Conservation (phyloP, 2,888 invertebrate genomes). For the Sinopyrophorus schimmeli region DNA sequence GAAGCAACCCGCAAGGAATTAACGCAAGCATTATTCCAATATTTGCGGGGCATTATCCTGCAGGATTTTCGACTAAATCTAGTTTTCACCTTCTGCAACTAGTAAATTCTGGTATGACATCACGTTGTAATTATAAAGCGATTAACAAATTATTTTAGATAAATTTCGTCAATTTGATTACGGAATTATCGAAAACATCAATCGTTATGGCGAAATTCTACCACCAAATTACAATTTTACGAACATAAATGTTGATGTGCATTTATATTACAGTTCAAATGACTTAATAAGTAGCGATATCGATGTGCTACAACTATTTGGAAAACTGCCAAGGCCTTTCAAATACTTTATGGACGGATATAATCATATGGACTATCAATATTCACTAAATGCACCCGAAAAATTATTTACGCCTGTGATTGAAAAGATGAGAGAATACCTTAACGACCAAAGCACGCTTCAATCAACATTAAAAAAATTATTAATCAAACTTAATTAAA, state of each 20-base stretch:
- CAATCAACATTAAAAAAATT: too few relatives aligned
- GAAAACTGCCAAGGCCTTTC: constrained; percentile 57
- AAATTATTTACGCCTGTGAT: constrained; percentile 36
- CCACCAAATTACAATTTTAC: constrained; percentile 53
- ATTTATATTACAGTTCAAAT: constrained; percentile 54
- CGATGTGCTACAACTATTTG: constrained; percentile 55
- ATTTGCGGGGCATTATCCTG: constrained; percentile 36
- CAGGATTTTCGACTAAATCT: constrained; percentile 36
- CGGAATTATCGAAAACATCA: constrained; percentile 48
- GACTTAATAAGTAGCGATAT: constrained; percentile 56
- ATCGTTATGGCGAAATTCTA: constrained; percentile 40
- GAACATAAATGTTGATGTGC: constrained; percentile 51
- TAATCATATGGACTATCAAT: constrained; percentile 65
- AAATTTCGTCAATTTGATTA: constrained; percentile 64
- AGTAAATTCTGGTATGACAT: constrained; percentile 30
- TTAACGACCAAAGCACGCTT: too few relatives aligned
- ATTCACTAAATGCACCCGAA: constrained; percentile 55
- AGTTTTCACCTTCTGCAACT: constrained; percentile 37
- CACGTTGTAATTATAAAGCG: too few relatives aligned
- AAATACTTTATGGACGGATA: too few relatives aligned
- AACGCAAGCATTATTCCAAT: constrained; percentile 49
- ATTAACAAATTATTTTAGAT: too few relatives aligned
- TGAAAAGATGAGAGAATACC: too few relatives aligned
- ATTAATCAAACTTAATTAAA: too few relatives aligned
- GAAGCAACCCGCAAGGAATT: constrained; percentile 62